These are phyloP conservation scores for Ibidorhyncha struthersii DNA, from an alignment of 2,113 vertebrate species.

Conservation along the genomic window DNA sequence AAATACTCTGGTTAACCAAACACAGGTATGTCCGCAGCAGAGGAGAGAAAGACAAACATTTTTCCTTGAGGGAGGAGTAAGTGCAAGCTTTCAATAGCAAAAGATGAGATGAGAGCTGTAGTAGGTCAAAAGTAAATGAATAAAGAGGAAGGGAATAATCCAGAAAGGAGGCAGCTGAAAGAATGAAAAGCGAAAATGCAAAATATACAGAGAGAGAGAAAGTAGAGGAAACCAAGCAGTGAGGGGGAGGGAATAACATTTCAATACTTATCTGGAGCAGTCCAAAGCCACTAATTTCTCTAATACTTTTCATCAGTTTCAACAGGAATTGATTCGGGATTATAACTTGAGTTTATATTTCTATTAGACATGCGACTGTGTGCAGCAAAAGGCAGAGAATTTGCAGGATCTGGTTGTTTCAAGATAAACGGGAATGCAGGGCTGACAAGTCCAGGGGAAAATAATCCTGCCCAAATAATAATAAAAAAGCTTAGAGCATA, in stretches of 20 bases:
- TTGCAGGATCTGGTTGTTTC: background rate
- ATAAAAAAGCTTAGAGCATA: background rate
- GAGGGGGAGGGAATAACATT: background rate
- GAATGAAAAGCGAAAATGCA: background rate
- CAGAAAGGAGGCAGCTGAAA: background rate
- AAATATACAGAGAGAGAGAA: background rate
- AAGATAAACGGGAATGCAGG: background rate
- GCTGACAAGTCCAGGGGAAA: background rate
- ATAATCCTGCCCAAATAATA: background rate
- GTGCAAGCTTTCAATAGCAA: background rate
- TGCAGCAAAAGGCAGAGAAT: background rate
- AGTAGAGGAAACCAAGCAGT: background rate
- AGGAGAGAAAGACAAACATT: background rate
- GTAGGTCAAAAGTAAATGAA: background rate
- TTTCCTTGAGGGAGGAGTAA: background rate
- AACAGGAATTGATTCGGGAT: background rate
- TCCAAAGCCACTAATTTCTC: background rate
- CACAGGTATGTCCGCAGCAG: background rate
- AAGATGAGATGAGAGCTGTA: background rate
- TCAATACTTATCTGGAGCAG: background rate
- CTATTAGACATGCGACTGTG: background rate
- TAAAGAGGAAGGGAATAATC: background rate
- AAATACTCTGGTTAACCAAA: background rate
- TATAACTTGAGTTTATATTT: background rate
- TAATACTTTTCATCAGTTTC: background rate